Percentiles rank a stretch among this genome's conserved stretches.
These are phyloP conservation scores for Acanthoscelides obtectus DNA, from an alignment of 2,888 invertebrate species.

Conservation along the genomic window DNA sequence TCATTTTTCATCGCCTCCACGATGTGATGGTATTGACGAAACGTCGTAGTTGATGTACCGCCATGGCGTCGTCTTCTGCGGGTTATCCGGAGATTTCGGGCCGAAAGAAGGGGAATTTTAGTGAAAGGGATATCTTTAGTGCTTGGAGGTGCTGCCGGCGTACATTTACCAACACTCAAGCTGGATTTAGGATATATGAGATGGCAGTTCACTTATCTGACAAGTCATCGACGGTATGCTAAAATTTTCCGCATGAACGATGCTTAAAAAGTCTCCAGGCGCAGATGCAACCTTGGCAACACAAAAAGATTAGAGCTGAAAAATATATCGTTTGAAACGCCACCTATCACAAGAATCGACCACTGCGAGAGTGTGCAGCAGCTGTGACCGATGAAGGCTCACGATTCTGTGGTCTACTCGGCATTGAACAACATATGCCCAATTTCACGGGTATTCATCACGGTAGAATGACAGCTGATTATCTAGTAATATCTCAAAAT, in stretches of 20 bases:
- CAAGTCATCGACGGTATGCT: not conserved
- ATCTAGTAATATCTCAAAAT: too few species aligned
- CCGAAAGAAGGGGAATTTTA: not conserved
- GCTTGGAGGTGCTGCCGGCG: not conserved
- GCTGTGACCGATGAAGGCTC: too few species aligned
- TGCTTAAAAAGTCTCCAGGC: too few species aligned
- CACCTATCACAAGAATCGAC: too few species aligned
- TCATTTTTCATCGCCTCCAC: conserved; percentile 43
- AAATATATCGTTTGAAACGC: too few species aligned
- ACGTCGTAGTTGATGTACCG: conserved; percentile 17
- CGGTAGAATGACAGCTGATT: too few species aligned
- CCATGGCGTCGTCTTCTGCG: not conserved
- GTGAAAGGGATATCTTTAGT: not conserved
- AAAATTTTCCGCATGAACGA: not conserved
- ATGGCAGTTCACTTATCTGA: not conserved
- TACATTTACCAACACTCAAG: not conserved
- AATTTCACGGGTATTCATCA: too few species aligned
- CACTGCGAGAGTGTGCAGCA: too few species aligned
- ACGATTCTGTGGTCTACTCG: too few species aligned
- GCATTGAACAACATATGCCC: too few species aligned
- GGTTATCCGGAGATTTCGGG: not conserved
- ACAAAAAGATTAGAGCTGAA: too few species aligned
- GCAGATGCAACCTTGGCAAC: too few species aligned
- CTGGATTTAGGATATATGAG: not conserved
- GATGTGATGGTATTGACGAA: conserved; percentile 36